phyloP scores from a whole-genome alignment of 2,797 vertebrate genomes.

The Epinephelus coioides region DNA sequence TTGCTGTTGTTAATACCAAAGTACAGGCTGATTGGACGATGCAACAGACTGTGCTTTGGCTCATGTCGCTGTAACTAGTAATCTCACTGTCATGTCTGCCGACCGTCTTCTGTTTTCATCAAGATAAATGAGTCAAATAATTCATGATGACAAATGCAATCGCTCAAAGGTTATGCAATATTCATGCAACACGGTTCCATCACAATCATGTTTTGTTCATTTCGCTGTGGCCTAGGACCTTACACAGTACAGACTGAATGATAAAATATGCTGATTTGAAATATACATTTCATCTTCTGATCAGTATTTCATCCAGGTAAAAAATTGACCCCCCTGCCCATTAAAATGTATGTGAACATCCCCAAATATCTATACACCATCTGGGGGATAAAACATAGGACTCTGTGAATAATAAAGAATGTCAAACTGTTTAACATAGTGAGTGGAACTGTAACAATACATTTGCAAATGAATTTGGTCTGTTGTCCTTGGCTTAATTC shows the following conservation, averaged over 20 bases:
- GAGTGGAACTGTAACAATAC: background rate
- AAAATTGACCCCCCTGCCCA: background rate
- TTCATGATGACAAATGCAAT: slow-evolving; percentile 20
- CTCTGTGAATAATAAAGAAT: background rate
- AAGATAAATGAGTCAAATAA: slow-evolving; percentile 22
- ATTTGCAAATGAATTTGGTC: background rate
- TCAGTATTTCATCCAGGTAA: background rate
- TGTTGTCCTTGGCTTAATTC: background rate
- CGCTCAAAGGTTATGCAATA: background rate
- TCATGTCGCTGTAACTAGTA: background rate
- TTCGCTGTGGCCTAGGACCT: background rate
- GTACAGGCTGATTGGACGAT: background rate
- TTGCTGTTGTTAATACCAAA: background rate
- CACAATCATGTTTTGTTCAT: background rate
- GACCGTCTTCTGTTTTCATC: background rate
- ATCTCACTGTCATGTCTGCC: slow-evolving; percentile 4
- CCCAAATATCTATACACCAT: background rate
- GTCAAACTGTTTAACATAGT: background rate
- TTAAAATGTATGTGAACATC: background rate
- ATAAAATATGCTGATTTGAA: background rate
- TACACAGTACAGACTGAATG: too few relatives aligned
- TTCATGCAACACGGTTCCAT: background rate
- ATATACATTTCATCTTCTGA: background rate
- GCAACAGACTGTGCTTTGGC: background rate
- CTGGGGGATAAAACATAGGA: background rate